phyloP scores from a whole-genome alignment of 2,113 vertebrate species.

The Trematocara variabile region DNA sequence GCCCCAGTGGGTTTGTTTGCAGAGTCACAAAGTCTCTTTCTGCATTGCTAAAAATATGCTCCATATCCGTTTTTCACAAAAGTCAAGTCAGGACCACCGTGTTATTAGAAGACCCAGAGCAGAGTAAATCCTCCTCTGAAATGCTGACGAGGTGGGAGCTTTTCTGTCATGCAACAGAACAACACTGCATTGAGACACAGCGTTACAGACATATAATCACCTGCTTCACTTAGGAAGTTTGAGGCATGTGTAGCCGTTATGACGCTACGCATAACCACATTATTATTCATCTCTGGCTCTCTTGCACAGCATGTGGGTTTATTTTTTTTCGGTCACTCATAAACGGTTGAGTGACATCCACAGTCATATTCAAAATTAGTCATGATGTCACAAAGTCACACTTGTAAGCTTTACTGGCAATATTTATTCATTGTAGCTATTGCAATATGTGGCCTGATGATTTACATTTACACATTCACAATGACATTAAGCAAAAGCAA shows the following conservation, averaged over 20 bases:
- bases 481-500: not conserved
- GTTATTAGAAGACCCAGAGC: not conserved
- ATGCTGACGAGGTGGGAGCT: not conserved
- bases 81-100: not conserved
- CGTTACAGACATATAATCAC: not conserved
- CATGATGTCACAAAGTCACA: not conserved
- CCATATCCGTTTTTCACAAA: not conserved
- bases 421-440: not conserved
- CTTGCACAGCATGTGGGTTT: not conserved
- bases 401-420: not conserved
- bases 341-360: not conserved
- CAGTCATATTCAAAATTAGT: not conserved
- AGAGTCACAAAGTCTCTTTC: not conserved
- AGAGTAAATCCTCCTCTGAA: not conserved
- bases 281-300: not conserved
- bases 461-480: not conserved
- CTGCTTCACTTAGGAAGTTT: not conserved
- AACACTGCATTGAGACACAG: not conserved
- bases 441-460: not conserved
- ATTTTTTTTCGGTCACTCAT: accelerated
- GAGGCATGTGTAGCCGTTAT: not conserved
- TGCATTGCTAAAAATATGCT: not conserved
- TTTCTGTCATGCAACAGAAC: not conserved
- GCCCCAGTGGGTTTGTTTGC: too few relatives aligned
- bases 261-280: not conserved